Conservation (phyloP, 2,113 vertebrate genomes). For the Dasyurus viverrinus region DNA sequence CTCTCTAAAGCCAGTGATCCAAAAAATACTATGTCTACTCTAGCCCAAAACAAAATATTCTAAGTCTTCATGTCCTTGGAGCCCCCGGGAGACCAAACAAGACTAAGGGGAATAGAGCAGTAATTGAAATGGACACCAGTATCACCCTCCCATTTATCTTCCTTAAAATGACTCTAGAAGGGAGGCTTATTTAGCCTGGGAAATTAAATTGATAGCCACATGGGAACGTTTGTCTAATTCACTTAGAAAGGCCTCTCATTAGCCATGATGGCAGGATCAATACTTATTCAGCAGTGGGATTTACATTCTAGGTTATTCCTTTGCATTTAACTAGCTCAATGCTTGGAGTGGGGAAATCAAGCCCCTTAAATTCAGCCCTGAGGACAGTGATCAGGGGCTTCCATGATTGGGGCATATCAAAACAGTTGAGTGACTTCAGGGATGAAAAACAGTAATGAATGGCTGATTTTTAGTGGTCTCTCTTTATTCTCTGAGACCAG, state of each 20-base stretch:
- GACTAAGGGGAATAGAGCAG: slow-evolving; percentile 40
- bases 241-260: slow-evolving; percentile 80
- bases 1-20: background rate
- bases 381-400: background rate
- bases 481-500: background rate
- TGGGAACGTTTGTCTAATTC: slow-evolving; percentile 81
- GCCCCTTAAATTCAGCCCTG: background rate
- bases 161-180: slow-evolving; percentile 76
- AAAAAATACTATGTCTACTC: background rate
- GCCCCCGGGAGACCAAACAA: slow-evolving; percentile 8
- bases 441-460: background rate
- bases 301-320: slow-evolving; percentile 67
- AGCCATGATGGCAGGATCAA: slow-evolving; percentile 81
- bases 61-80: background rate
- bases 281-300: slow-evolving; percentile 79
- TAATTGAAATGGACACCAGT: slow-evolving; percentile 76
- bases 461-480: background rate
- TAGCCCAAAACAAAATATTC: background rate
- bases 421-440: background rate
- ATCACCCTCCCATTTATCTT: slow-evolving; percentile 78
- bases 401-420: background rate
- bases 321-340: slow-evolving; percentile 64
- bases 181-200: slow-evolving; percentile 76
- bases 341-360: slow-evolving; percentile 17
- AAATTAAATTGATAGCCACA: slow-evolving; percentile 81